A percentile compares a stretch with the other conserved stretches of the same genome.
phyloP scores from a whole-genome alignment of 2,113 vertebrate genomes.

The Penelope pileata region DNA sequence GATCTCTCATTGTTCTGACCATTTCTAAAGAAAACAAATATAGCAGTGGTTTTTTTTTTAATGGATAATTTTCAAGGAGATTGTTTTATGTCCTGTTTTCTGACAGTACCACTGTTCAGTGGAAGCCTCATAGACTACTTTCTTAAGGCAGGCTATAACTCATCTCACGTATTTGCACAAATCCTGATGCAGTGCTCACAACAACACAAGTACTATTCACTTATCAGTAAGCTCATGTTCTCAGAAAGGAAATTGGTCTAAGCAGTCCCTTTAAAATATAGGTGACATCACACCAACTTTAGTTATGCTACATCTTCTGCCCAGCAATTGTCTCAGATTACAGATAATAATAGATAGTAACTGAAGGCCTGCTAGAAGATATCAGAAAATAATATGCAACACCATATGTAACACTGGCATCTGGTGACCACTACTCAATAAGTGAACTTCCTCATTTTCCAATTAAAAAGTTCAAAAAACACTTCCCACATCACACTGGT shows the following conservation, averaged over 20 bases:
- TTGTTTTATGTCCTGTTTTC: not conserved
- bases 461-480: not conserved
- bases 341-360: not conserved
- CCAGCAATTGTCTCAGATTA: not conserved
- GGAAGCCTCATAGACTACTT: not conserved
- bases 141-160: not conserved
- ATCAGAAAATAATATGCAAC: not conserved
- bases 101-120: not conserved
- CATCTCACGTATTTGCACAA: not conserved
- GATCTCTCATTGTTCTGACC: not conserved
- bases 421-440: not conserved
- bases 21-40: not conserved
- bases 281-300: not conserved
- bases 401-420: not conserved
- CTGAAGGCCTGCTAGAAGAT: not conserved
- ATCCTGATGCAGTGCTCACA: not conserved
- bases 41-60: not conserved
- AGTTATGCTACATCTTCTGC: not conserved
- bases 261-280: not conserved
- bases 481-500: not conserved
- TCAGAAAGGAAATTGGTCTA: not conserved
- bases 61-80: not conserved
- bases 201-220: not conserved
- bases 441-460: not conserved
- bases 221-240: not conserved